Percentiles rank a stretch among this genome's conserved stretches.
Evolutionary conservation across 2,113 vertebrate species (phyloP).

Genomic region (Mystacornis crossleyi): DNA sequence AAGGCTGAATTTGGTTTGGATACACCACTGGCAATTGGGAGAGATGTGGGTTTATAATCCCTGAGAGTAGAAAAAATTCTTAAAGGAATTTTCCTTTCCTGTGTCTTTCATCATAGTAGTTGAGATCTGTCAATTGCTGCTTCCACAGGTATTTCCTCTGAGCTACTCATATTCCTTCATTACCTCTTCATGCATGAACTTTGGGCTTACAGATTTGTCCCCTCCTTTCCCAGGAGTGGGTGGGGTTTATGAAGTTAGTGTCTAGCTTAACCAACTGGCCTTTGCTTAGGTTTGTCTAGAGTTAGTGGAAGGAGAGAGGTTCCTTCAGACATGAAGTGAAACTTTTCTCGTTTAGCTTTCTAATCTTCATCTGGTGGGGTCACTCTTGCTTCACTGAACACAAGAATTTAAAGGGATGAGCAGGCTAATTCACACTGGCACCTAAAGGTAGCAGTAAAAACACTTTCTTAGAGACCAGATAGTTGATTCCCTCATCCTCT

Average conservation of each 20-base stretch:
- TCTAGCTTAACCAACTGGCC: background rate
- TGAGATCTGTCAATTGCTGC: background rate
- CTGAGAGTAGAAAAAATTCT: background rate
- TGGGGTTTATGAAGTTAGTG: background rate
- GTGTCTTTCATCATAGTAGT: background rate
- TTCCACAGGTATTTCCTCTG: background rate
- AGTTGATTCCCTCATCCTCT: background rate
- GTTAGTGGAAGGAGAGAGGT: background rate
- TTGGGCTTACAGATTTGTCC: background rate
- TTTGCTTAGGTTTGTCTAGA: background rate
- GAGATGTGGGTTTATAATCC: background rate
- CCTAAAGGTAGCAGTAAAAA: background rate
- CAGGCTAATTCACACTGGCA: background rate
- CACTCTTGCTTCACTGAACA: conserved; percentile 26
- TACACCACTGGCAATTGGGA: background rate
- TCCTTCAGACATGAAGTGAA: background rate
- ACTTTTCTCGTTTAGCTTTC: background rate
- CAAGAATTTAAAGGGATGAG: background rate
- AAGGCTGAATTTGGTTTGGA: background rate
- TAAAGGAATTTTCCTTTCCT: background rate
- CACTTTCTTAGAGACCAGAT: background rate
- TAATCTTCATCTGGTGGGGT: conserved; percentile 35
- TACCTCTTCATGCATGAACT: background rate
- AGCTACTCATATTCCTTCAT: background rate
- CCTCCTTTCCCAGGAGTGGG: background rate